Conservation (phyloP, 2,888 invertebrate genomes). For the Trachelus troglodyta region DNA sequence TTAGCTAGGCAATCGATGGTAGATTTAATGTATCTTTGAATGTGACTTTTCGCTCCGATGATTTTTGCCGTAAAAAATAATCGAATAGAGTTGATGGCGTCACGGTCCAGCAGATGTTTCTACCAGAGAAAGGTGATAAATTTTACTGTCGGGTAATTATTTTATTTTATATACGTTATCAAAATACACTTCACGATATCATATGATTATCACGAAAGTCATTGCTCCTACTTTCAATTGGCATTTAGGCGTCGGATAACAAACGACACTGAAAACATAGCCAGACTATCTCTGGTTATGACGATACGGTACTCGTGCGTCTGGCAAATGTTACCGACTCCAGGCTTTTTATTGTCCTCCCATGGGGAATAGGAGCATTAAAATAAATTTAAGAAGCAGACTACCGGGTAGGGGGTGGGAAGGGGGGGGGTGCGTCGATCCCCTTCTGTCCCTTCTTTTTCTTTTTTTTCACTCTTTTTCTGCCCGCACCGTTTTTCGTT, state of each 20-base stretch:
- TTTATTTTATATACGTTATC: no score
- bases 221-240: background rate
- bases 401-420: background rate
- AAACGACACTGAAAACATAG: background rate
- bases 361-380: conserved; percentile 12
- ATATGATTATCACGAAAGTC: background rate
- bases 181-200: no score
- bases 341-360: conserved; percentile 15
- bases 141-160: no score
- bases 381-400: conserved; percentile 19
- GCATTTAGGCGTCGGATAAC: background rate
- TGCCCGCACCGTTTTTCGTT: background rate
- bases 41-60: no score
- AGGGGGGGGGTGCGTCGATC: background rate
- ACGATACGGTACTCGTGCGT: conserved; percentile 6
- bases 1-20: no score
- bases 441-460: background rate
- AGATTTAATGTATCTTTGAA: no score
- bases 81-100: no score
- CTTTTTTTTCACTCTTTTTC: background rate
- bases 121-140: no score
- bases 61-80: no score
- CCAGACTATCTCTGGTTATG: background rate
- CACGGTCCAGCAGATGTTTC: no score
- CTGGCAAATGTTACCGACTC: conserved; percentile 20